Evolutionary conservation across 2,797 vertebrate species (phyloP), one percentile per base, ranked within the genome.

Genomic region (Gephyroberyx darwinii): DNA sequence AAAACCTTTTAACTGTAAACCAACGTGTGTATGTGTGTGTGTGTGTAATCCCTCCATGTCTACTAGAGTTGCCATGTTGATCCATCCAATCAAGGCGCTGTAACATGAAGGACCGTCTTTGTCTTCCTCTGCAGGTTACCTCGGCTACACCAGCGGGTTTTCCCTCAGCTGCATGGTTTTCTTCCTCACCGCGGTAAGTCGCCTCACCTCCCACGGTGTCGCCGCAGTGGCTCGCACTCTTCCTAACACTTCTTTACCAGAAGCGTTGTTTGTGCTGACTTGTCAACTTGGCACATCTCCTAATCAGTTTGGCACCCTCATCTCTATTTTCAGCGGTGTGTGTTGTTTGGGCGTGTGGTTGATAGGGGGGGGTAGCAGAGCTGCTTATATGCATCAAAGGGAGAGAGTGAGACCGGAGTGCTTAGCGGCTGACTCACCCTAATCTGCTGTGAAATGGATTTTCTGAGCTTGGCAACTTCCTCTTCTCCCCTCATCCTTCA

Each of bases 101-200:
- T 33, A n/a, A 22, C 13, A 4, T 59, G 26, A 43, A 43, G 17
- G 31, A 77, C 6, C 5, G 13, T 56, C 35, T 20, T 75, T 41
- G 4, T 56, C 64, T 35, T 52, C 12, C 72, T 84, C 81, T 69
- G 33, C 91, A 99, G 98, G 98, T 81, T 99, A 99, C 90, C 94
- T 99, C 0, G 98, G 98, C 68, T 99, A 99, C 8, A 92, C 96
- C 90, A 99, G 98, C 0, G 97, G 97, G 17, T 99, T 99, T 91
- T 99, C 98, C 12, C 96, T 99, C 81, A 96, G 96, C 92, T 99
- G 98, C 88, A 99, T 99, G 98, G 95, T 96, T 77, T 99, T 99
- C 93, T 99, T 99, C 88, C 95, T 99, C 69, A 90, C 91, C 56
- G 95, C 95, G 26, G 98, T 99, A 94, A 95, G 98, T 94, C 52